These are phyloP conservation scores for Globodera ellingtonae DNA, from an alignment of 1,140 invertebrate genomes.

Conservation along the genomic window DNA sequence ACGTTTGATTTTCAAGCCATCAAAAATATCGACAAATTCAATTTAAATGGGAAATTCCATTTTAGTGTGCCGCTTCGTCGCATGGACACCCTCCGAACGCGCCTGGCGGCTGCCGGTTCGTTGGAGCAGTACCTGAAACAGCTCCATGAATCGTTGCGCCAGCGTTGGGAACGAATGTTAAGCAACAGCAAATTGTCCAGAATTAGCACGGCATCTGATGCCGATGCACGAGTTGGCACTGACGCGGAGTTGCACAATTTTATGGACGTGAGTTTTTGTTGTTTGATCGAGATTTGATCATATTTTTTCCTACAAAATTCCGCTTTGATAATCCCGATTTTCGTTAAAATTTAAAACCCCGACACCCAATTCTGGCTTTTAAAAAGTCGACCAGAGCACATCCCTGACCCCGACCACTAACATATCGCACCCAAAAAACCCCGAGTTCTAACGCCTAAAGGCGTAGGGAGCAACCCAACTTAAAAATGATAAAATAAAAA, in stretches of 20 bases:
- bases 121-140: conserved; percentile 45
- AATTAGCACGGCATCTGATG: neutral
- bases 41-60: neutral
- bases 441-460: too few species aligned
- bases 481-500: neutral
- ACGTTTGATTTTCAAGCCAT: too few species aligned
- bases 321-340: too few species aligned
- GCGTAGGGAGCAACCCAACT: too few species aligned
- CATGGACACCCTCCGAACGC: conserved; percentile 42
- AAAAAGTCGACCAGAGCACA: too few species aligned
- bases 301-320: too few species aligned
- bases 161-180: conserved; percentile 28
- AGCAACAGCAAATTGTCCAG: neutral
- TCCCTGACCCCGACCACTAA: too few species aligned
- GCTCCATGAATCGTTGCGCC: conserved; percentile 41
- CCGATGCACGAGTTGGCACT: conserved; percentile 47
- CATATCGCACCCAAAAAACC: too few species aligned
- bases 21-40: too few species aligned
- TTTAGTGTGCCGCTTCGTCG: conserved; percentile 45
- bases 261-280: conserved; percentile 69
- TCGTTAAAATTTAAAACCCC: too few species aligned
- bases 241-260: conserved; percentile 87
- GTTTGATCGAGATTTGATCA: too few species aligned
- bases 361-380: too few species aligned
- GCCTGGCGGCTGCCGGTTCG: conserved; percentile 35